Evolutionary conservation across 2,113 vertebrate species (phyloP), one percentile per base, ranked within the genome.

Genomic region (Trachemys scripta): DNA sequence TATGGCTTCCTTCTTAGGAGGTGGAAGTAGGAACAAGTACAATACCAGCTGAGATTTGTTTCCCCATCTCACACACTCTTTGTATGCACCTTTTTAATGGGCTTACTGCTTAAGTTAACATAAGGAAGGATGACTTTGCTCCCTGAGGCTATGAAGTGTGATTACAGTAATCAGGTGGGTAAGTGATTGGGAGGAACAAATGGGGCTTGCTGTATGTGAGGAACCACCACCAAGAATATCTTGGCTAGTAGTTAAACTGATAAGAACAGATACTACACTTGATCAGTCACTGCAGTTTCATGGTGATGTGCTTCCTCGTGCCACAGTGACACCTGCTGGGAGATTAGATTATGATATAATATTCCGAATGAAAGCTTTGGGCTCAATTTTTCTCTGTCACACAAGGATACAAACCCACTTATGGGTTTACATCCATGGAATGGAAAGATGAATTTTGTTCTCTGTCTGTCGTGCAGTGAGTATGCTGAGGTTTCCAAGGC

Each of bases 251-350:
- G 13, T 72, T 25, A n/a, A n/a, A n/a, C n/a, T n/a, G n/a, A n/a
- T n/a, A n/a, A n/a, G n/a, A n/a, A n/a, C n/a, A n/a, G n/a, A n/a
- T n/a, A n/a, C n/a, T n/a, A n/a, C n/a, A n/a, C n/a, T n/a, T n/a
- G n/a, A n/a, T n/a, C n/a, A 59, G 75, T 31, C 22, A 20, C 38
- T n/a, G 22, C 38, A 56, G 20, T 27, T 47, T 45, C 31, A 27
- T 47, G 53, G 7, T 8, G 0, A 6, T 62, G 31, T 2, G 2
- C 38, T 91, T 94, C 49, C 47, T 56, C 49, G 6, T n/a, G n/a
- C 92, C 81, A 91, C 45, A 82, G 83, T 42, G 90, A 88, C 82
- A 90, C 69, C 92, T 88, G 3, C 85, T 92, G 85, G 93, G 53
- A 10, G 10, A 5, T 1, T 3, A 10, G 20, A 20, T n/a, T 50